These are phyloP conservation scores for Labeo calbasu DNA, from an alignment of 2,797 vertebrate species.

Conservation along the genomic window DNA sequence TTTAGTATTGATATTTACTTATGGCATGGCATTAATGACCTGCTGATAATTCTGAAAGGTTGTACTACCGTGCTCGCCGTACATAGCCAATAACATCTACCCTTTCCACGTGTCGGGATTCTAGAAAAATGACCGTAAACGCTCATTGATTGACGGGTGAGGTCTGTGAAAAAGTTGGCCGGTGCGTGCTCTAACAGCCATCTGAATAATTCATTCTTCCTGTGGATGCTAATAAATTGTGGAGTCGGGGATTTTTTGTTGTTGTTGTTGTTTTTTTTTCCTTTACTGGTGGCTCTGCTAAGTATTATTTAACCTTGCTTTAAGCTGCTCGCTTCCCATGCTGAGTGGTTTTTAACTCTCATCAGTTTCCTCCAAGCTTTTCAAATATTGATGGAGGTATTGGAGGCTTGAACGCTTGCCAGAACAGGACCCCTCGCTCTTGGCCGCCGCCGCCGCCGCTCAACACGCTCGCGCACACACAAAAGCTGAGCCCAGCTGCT, in stretches of 20 bases:
- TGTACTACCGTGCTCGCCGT: slow-evolving; percentile 45
- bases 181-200: slow-evolving; percentile 67
- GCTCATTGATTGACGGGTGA: slow-evolving; percentile 69
- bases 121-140: slow-evolving; percentile 66
- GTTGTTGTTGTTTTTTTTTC: slow-evolving; percentile 31
- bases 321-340: slow-evolving; percentile 80
- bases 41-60: slow-evolving; percentile 64
- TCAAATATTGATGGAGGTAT: slow-evolving; percentile 84
- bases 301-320: slow-evolving; percentile 86
- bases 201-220: slow-evolving; percentile 78
- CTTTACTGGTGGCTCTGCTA: slow-evolving; percentile 81
- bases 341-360: slow-evolving; percentile 84
- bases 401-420: slow-evolving; percentile 79
- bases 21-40: slow-evolving; percentile 64
- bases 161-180: slow-evolving; percentile 66
- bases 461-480: slow-evolving; percentile 43
- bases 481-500: slow-evolving; percentile 57
- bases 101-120: slow-evolving; percentile 46
- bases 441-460: slow-evolving; percentile 62
- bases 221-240: slow-evolving; percentile 80
- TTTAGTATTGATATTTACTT: slow-evolving; percentile 63
- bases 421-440: slow-evolving; percentile 73
- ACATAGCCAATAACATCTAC: slow-evolving; percentile 61
- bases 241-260: slow-evolving; percentile 58
- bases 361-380: slow-evolving; percentile 75